Evolutionary conservation across 2,113 vertebrate species (phyloP), one percentile per base, ranked within the genome.

Genomic region (Pteropus alecto): DNA sequence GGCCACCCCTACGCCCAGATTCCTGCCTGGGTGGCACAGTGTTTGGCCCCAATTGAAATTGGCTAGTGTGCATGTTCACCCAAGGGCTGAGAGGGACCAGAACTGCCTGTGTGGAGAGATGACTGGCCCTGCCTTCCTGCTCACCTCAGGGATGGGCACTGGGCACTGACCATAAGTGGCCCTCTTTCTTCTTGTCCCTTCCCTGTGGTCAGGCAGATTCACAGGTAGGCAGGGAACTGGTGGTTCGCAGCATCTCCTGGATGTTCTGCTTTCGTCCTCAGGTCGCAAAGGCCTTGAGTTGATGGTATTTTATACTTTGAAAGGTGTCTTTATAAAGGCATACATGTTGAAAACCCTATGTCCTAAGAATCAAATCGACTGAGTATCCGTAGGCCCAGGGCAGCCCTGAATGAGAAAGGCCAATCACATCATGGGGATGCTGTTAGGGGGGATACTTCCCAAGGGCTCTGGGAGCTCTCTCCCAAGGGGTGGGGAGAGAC

Each of bases 11-110:
- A 12, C 51, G 74, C 46, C 91, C 46, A 68, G 74, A 54, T 85
- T 83, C 41, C 76, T 76, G 71, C n/a, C 88, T 88, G 71, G 82
- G 81, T 67, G 61, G 81, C n/a, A 82, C 60, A 78, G 56, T 35
- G 86, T 90, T 88, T 94, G 92, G 83, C 81, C 96, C 89, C 65
- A 13, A 61, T 24, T 95, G 82, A 56, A 86, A 35, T 67, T 91
- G 85, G 73, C 56, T 30, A 41, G 35, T 22, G 19, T 87, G 77
- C 38, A 35, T 54, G 65, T 43, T 74, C 60, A 78, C 58, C 18
- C 18, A 4, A 85, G 63, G 56, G 24, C 68, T 41, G 46, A 88
- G 76, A 73, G 67, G 67, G 43, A 71, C 74, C 73, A 61, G 88
- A 81, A 67, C 26, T 78, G 63, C 38, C 77, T 1, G 0, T 4